phyloP scores from a whole-genome alignment of 2,797 vertebrate genomes.

The Sitta carolinensis region DNA sequence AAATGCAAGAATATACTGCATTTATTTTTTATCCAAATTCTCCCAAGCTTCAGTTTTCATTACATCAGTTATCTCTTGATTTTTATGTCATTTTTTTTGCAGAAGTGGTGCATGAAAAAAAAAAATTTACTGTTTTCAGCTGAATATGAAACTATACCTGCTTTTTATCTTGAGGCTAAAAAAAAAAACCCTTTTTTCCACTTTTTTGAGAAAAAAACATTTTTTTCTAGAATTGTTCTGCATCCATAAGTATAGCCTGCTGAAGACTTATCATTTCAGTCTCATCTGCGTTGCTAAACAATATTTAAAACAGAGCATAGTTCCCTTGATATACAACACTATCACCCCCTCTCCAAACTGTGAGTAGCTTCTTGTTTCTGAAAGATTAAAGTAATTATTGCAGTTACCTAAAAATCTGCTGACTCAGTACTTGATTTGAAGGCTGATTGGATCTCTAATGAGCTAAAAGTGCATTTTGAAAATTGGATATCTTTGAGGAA shows the following conservation, averaged over 20 bases:
- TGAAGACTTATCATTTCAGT: background rate
- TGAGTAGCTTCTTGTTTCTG: background rate
- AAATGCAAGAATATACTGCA: background rate
- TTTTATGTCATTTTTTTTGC: background rate
- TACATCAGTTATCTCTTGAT: background rate
- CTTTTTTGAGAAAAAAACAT: background rate
- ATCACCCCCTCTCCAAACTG: background rate
- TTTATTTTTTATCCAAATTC: background rate
- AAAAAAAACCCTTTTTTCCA: background rate
- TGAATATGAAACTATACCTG: background rate
- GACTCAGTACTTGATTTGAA: slow-evolving; percentile 30
- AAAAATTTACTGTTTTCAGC: background rate
- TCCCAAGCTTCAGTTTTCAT: background rate
- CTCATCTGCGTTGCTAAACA: background rate
- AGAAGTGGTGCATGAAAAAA: background rate
- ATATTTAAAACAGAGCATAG: slow-evolving; percentile 3
- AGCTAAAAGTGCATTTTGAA: slow-evolving; percentile 31
- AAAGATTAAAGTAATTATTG: slow-evolving; percentile 13
- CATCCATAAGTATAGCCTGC: background rate
- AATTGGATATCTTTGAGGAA: background rate
- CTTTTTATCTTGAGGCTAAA: background rate
- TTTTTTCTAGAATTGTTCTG: background rate
- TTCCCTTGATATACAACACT: background rate
- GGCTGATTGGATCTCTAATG: background rate
- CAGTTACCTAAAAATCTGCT: slow-evolving; percentile 4